These are phyloP conservation scores for Aplysia californica DNA, from an alignment of 1,140 invertebrate species.

Conservation along the genomic window DNA sequence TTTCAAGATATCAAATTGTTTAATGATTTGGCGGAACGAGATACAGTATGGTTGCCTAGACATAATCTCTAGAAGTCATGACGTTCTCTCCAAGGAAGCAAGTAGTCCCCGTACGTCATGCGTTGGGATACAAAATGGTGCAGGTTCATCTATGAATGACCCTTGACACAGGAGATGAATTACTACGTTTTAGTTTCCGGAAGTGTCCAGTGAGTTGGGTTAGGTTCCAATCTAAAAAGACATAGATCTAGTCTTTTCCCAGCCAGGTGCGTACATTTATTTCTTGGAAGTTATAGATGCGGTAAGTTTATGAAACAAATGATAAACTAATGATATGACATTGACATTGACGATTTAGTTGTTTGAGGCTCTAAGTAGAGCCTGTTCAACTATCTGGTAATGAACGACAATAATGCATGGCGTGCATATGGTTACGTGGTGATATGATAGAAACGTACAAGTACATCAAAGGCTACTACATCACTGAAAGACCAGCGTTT, in stretches of 20 bases:
- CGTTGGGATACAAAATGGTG: constrained; percentile 5
- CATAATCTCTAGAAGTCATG: background rate
- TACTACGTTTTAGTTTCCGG: no score
- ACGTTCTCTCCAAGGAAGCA: constrained; percentile 22
- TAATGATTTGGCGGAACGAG: background rate
- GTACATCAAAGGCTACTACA: no score
- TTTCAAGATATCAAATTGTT: background rate
- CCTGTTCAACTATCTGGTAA: no score
- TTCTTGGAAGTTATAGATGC: background rate
- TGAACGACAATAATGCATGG: no score
- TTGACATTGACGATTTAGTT: no score
- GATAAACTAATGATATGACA: no score
- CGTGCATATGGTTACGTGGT: no score
- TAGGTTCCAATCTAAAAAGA: background rate
- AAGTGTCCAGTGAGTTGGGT: background rate
- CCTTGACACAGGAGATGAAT: background rate
- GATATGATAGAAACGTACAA: no score
- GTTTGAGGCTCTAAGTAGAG: no score
- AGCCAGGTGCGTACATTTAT: background rate
- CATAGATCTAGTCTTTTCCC: background rate
- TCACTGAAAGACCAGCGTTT: no score
- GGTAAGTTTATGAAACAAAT: background rate
- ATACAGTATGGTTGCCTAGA: constrained; percentile 1
- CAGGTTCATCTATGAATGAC: background rate
- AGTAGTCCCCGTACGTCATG: background rate